phyloP scores from a whole-genome alignment of 1,140 invertebrate species.

The Proctacanthus coquilletti region DNA sequence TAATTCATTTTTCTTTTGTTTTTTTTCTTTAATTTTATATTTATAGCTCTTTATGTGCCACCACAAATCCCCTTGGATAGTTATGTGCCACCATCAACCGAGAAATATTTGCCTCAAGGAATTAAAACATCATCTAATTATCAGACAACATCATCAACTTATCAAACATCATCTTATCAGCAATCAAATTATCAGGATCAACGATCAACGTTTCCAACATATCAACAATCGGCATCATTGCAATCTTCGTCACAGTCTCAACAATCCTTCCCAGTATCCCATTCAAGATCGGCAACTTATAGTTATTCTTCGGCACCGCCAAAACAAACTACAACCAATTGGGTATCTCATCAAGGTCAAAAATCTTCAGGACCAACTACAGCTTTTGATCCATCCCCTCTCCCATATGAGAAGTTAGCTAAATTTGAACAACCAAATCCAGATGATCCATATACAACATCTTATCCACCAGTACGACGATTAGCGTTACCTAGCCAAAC shows the following conservation, averaged over 20 bases:
- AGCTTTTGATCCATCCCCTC: constrained; percentile 18
- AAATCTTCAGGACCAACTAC: background rate
- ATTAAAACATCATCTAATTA: background rate
- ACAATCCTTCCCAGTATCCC: too few species aligned
- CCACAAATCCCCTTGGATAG: constrained; percentile 25
- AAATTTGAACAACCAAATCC: constrained; percentile 16
- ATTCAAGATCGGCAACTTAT: too few species aligned
- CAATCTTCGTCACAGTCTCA: too few species aligned
- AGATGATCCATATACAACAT: constrained; percentile 10
- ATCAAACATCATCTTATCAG: background rate
- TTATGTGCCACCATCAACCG: constrained; percentile 17
- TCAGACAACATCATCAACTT: background rate
- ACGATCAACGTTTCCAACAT: too few species aligned
- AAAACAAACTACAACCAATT: too few species aligned
- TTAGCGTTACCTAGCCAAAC: constrained; percentile 4
- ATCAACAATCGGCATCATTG: too few species aligned
- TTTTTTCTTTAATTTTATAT: background rate
- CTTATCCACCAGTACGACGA: constrained; percentile 8
- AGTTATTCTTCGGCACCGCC: too few species aligned
- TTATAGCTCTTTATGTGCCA: constrained; percentile 20
- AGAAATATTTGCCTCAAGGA: background rate
- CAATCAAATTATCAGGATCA: too few species aligned
- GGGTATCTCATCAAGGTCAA: too few species aligned
- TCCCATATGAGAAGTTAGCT: constrained; percentile 19
- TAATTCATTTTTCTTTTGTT: background rate